A percentile compares a stretch with the other conserved stretches of the same genome.
phyloP scores from a whole-genome alignment of 1,140 invertebrate species.

The Drosophila albomicans region DNA sequence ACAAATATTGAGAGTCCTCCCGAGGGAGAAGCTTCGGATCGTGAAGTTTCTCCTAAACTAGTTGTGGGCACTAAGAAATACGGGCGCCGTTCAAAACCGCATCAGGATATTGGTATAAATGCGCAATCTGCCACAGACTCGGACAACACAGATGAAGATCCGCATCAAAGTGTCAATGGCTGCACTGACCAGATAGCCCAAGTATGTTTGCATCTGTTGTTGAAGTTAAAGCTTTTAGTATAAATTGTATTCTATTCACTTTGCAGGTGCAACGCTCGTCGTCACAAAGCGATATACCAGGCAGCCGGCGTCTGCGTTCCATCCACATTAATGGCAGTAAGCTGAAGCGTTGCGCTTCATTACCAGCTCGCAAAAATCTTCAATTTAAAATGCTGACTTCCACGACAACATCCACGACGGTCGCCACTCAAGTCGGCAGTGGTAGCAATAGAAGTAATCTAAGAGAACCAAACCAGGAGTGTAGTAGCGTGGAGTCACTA shows the following conservation, averaged over 20 bases:
- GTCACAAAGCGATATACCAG: conserved; percentile 85
- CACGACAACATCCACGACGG: conserved; percentile 47
- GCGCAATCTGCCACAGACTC: conserved; percentile 77
- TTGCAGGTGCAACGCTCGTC: conserved; percentile 85
- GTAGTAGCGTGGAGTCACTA: conserved; percentile 79
- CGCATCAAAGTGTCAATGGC: conserved; percentile 62
- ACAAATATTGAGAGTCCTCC: conserved; percentile 84
- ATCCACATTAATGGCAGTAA: conserved; percentile 84
- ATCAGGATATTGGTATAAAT: conserved; percentile 63
- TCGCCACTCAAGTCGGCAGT: conserved; percentile 44
- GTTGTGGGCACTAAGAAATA: conserved; percentile 92
- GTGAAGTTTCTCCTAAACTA: conserved; percentile 90
- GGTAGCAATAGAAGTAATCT: conserved; percentile 49
- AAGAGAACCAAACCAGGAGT: conserved; percentile 44
- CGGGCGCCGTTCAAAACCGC: conserved; percentile 89
- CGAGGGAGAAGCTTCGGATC: conserved; percentile 87
- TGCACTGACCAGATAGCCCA: conserved; percentile 54
- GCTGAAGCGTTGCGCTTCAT: conserved; percentile 86
- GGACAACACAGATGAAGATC: conserved; percentile 76
- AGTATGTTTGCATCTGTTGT: conserved; percentile 30
- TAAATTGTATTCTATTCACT: neutral
- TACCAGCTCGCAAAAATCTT: conserved; percentile 83
- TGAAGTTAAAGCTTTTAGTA: neutral
- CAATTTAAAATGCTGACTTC: conserved; percentile 52
- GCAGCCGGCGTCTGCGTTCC: conserved; percentile 81